Conservation (phyloP, 2,888 invertebrate genomes). For the Ormyrus rosae region DNA sequence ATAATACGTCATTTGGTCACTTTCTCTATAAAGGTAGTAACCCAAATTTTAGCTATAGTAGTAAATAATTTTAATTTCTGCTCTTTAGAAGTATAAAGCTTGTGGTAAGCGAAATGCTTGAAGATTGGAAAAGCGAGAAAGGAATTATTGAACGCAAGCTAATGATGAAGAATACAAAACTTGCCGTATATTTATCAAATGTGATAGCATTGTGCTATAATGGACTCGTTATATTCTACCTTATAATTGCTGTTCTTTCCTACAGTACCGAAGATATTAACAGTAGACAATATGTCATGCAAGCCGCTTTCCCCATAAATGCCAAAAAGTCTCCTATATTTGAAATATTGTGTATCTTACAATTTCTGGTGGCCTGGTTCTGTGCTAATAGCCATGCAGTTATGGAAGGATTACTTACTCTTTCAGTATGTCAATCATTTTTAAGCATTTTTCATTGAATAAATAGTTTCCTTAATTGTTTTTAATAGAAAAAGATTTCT, state of each 20-base stretch:
- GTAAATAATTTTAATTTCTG: background rate
- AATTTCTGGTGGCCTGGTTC: background rate
- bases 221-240: slow-evolving; percentile 11
- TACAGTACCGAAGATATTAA: background rate
- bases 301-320: slow-evolving; percentile 15
- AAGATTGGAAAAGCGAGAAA: slow-evolving; percentile 22
- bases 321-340: slow-evolving; percentile 24
- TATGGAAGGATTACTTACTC: slow-evolving; percentile 25
- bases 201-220: slow-evolving; percentile 21
- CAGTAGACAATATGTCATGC: slow-evolving; percentile 25
- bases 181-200: background rate
- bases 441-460: background rate
- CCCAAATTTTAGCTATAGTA: background rate
- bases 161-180: slow-evolving; percentile 2
- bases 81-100: slow-evolving; percentile 8
- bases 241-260: slow-evolving; percentile 2
- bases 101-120: slow-evolving; percentile 14
- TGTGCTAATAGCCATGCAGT: slow-evolving; percentile 21
- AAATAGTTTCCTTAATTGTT: background rate
- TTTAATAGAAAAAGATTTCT: no score
- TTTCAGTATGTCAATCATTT: slow-evolving; percentile 12
- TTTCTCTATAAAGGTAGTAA: background rate
- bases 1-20: background rate
- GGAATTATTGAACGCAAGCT: slow-evolving; percentile 1
- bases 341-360: slow-evolving; percentile 10